Conservation (phyloP, 1,140 invertebrate genomes). For the Delia radicum region DNA sequence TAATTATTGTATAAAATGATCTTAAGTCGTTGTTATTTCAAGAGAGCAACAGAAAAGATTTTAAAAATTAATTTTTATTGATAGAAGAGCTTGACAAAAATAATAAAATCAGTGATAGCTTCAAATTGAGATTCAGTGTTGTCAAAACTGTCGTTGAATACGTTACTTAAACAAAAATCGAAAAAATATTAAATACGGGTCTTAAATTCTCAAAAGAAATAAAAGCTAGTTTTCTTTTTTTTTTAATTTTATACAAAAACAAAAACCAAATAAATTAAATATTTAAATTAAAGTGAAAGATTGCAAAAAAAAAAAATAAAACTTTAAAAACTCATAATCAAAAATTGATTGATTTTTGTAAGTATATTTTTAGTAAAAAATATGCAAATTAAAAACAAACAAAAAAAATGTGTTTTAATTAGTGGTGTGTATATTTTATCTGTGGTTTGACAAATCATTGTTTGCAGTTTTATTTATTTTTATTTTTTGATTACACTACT, state of each 20-base stretch:
- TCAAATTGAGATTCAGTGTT: neutral
- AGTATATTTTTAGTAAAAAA: neutral
- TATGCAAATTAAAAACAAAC: neutral
- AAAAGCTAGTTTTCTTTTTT: neutral
- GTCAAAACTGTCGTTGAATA: neutral
- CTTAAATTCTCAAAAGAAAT: neutral
- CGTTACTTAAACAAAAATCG: neutral
- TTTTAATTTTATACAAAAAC: neutral
- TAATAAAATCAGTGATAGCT: neutral
- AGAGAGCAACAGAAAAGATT: neutral
- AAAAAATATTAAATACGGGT: neutral
- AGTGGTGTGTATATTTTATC: neutral
- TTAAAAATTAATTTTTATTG: neutral
- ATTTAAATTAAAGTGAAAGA: slow-evolving; percentile 2
- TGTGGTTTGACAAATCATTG: too few relatives aligned
- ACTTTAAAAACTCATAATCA: too few relatives aligned
- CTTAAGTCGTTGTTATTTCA: neutral
- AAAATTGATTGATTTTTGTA: neutral
- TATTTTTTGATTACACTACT: too few relatives aligned
- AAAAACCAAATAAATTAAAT: neutral
- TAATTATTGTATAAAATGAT: neutral
- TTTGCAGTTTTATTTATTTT: too few relatives aligned
- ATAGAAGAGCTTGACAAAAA: neutral
- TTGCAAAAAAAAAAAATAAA: too few relatives aligned
- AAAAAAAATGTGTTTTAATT: neutral